These are phyloP conservation scores for Acanthochromis polyacanthus DNA, from an alignment of 2,113 vertebrate genomes.

Conservation along the genomic window DNA sequence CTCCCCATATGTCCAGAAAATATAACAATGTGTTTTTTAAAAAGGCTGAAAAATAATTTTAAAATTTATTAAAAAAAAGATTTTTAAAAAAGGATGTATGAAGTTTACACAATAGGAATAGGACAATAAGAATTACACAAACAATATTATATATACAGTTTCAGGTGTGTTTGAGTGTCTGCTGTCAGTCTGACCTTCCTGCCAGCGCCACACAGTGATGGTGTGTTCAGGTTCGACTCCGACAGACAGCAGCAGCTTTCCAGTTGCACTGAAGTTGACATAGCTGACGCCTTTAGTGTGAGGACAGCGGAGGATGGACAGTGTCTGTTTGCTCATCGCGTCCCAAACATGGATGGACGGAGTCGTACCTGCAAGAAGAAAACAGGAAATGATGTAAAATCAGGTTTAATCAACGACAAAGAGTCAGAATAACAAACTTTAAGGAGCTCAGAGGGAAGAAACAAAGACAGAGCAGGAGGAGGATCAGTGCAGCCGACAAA, in stretches of 20 bases:
- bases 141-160: no score
- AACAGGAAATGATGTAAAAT: rapidly evolving
- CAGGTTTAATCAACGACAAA: rapidly evolving
- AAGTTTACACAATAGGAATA: no score
- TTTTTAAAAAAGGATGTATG: no score
- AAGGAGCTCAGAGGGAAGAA: neutral
- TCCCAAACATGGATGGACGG: conserved; percentile 98
- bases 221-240: conserved; percentile 96
- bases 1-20: no score
- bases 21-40: no score
- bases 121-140: no score
- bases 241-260: conserved; percentile 95
- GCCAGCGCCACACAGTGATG: conserved; percentile 98
- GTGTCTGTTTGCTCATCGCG: conserved; percentile 94
- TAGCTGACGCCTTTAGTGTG: conserved; percentile 95
- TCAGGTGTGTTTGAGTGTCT: no score
- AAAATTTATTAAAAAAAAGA: no score
- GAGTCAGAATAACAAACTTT: neutral
- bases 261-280: conserved; percentile 97
- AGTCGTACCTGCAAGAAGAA: conserved; percentile 85
- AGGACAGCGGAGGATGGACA: conserved; percentile 95
- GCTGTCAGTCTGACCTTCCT: conserved; percentile 88
- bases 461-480: conserved; percentile 20
- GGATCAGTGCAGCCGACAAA: conserved; percentile 52
- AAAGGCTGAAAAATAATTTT: no score